Conservation (phyloP, 2,797 vertebrate genomes). For the Spinus pinus region DNA sequence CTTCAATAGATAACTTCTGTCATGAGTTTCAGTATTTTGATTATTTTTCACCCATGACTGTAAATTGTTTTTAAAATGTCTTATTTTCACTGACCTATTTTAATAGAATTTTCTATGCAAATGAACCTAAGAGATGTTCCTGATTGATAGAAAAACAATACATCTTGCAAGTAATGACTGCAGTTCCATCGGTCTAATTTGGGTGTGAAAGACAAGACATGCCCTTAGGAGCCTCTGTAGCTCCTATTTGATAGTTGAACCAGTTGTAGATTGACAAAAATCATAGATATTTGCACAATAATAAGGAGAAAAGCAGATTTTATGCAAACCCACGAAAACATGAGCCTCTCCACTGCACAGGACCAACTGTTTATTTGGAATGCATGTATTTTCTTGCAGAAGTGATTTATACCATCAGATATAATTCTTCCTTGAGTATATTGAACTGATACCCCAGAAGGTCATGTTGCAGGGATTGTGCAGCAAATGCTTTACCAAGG, state of each 20-base stretch:
- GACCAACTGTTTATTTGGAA: background rate
- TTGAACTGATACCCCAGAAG: background rate
- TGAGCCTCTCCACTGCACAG: background rate
- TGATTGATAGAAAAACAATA: background rate
- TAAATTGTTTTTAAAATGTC: background rate
- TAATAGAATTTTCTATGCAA: background rate
- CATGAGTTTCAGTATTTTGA: background rate
- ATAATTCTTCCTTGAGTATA: background rate
- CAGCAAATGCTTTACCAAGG: background rate
- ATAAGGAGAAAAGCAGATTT: background rate
- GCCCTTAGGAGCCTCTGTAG: background rate
- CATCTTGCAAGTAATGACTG: background rate
- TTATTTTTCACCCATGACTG: background rate
- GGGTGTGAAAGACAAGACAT: background rate
- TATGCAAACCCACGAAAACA: background rate
- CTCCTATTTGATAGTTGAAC: background rate
- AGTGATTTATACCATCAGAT: background rate
- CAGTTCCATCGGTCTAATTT: background rate
- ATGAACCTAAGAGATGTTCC: background rate
- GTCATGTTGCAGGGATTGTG: background rate
- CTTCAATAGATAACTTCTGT: background rate
- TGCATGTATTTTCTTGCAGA: background rate
- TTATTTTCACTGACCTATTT: background rate
- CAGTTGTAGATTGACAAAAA: background rate
- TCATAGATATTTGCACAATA: background rate